Evolutionary conservation across 2,797 vertebrate genomes (phyloP), one percentile per base, ranked within the genome.

Genomic region (Cichlasoma orientale): DNA sequence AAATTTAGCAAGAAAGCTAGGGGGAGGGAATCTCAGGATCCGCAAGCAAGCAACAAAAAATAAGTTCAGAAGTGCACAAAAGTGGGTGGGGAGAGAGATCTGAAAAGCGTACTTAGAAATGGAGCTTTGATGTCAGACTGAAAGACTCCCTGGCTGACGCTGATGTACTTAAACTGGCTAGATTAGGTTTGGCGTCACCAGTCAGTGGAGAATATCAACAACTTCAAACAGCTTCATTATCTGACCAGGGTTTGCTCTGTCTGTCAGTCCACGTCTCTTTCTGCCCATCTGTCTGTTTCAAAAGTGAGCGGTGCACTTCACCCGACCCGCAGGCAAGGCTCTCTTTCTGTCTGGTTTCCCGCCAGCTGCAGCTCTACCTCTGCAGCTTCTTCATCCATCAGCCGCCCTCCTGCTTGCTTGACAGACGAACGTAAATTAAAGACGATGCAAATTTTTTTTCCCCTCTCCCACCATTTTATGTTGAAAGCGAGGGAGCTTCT

Each of bases 111-210:
- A 68, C 74, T 87, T 57, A 50, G 72, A 79, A 77, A 57, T 5
- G 11, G 21, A 68, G 82, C 86, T 90, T 92, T 93, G 86, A 91
- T 83, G 90, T 92, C 59, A 36, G 80, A 69, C 70, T 56, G 61
- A 78, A 75, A 79, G 79, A 79, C 83, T 81, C 77, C 41, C 1
- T 2, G 56, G 69, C 61, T 76, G 78, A 82, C 5, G 47, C 72
- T 68, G 76, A 84, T 58, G 76, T 56, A 66, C 57, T 84, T 83
- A 71, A 86, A 86, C 66, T 27, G 21, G 56, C 69, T 55, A 66
- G 71, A 90, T 90, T 84, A 82, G 72, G 63, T 54, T 63, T 74
- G 78, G 74, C 75, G 69, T 89, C 86, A 59, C 16, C 80, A 61
- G 88, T 78, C 86, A 72, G 79, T 5, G 54, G 74, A 79, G 78